phyloP scores from a whole-genome alignment of 2,797 vertebrate genomes.

The Garrulus glandarius region DNA sequence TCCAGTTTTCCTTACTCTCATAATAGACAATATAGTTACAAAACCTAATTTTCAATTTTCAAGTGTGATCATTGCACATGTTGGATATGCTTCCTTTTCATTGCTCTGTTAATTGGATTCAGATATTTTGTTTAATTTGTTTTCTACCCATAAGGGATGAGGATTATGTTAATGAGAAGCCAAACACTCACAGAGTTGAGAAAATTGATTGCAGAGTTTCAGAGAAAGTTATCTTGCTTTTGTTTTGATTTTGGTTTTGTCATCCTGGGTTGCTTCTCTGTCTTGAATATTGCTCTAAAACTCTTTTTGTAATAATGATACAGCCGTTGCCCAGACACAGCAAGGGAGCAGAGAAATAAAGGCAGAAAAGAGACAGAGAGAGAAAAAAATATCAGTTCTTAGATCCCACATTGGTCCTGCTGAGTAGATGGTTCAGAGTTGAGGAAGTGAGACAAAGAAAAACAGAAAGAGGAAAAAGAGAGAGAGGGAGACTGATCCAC shows the following conservation, averaged over 20 bases:
- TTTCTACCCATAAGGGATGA: neutral
- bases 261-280: neutral
- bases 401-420: neutral
- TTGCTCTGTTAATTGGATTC: neutral
- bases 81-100: neutral
- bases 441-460: neutral
- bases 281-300: neutral
- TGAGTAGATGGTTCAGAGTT: neutral
- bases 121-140: neutral
- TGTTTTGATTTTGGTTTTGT: neutral
- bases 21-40: neutral
- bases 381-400: neutral
- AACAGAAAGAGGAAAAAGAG: neutral
- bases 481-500: accelerated
- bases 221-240: neutral
- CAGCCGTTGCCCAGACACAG: accelerated
- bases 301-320: neutral
- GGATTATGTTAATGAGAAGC: neutral
- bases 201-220: neutral
- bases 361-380: neutral
- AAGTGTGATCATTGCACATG: neutral
- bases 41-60: neutral
- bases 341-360: neutral
- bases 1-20: neutral
- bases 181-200: neutral